Evolutionary conservation across 2,888 invertebrate species (phyloP), one percentile per base, ranked within the genome.

Genomic region (Pollenia griseotomentosa): DNA sequence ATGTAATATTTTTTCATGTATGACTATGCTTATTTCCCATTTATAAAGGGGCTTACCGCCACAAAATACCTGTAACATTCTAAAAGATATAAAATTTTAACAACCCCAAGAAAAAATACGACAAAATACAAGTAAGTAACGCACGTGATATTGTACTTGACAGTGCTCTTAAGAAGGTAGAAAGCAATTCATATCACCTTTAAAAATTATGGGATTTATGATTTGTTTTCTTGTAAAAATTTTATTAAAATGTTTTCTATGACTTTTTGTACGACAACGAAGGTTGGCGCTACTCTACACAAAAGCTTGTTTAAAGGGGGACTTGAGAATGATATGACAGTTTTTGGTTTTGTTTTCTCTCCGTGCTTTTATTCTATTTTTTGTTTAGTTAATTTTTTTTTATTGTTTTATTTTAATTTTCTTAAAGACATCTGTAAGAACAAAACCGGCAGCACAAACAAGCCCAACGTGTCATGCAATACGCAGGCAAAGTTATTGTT

Each of bases 111-210:
- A 16, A n/a, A 19, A 65, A 44, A n/a, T 42, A 23, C 51, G 44
- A 19, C 12, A 51, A 65, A 71, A 55, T 19, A 40, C n/a, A 51
- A 33, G 16, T 16, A 51, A 53, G 33, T 55, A 61, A 61, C 44
- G 80, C 44, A 82, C 75, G 82, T 68, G 82, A 75, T 68, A 75
- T 19, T 19, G 59, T 59, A 66, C 46, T 66, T 75, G 9, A 19
- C 48, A 82, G 44, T 23, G 19, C 51, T 61, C 23, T 68, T 66
- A 66, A 66, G 73, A 61, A 44, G 61, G 40, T 68, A 4, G 63
- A 55, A n/a, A 73, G 65, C 48, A 81, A 57, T 74, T 74, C 68
- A 74, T 59, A 51, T 63, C 55, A 65, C 63, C 61, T 80, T 61
- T 19, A 14, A 65, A 77, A 68, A 51, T 61, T 61, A 48, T 19